A percentile compares a stretch with the other conserved stretches of the same genome.
phyloP scores from a whole-genome alignment of 2,113 vertebrate genomes.

The Rhea pennata region DNA sequence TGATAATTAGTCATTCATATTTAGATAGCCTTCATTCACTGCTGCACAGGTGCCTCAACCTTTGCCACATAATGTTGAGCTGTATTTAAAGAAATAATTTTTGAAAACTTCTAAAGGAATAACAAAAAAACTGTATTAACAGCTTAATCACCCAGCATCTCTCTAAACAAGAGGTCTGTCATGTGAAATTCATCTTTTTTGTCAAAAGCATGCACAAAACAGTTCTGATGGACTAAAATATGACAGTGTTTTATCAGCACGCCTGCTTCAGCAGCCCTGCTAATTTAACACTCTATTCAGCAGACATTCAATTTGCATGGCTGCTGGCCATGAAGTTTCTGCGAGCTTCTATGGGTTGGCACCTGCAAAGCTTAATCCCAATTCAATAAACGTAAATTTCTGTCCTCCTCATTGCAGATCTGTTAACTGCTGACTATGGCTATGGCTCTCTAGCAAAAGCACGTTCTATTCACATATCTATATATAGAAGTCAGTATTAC shows the following conservation, averaged over 20 bases:
- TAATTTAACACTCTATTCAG: constrained; percentile 75
- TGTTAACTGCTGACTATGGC: constrained; percentile 12
- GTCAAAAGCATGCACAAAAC: constrained; percentile 45
- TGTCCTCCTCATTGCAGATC: constrained; percentile 28
- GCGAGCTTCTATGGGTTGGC: constrained; percentile 61
- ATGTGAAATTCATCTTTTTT: constrained; percentile 47
- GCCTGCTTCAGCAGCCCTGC: constrained; percentile 53
- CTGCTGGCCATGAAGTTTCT: constrained; percentile 56
- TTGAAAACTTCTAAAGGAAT: constrained; percentile 56
- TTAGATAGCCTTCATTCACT: constrained; percentile 69
- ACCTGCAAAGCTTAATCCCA: constrained; percentile 52
- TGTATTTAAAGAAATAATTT: constrained; percentile 64
- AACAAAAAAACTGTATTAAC: constrained; percentile 37
- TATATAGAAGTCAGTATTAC: constrained; percentile 15
- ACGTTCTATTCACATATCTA: neutral
- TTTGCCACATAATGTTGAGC: constrained; percentile 56
- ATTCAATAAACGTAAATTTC: constrained; percentile 60
- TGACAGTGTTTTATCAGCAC: constrained; percentile 60
- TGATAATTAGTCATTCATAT: constrained; percentile 72
- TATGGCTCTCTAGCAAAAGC: neutral
- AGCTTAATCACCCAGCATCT: constrained; percentile 43
- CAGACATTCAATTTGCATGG: constrained; percentile 70
- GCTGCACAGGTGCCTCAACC: constrained; percentile 71
- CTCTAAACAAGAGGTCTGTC: constrained; percentile 41
- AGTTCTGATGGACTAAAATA: constrained; percentile 46